Evolutionary conservation across 2,113 vertebrate species (phyloP).

Genomic region (Myotis yumanensis): DNA sequence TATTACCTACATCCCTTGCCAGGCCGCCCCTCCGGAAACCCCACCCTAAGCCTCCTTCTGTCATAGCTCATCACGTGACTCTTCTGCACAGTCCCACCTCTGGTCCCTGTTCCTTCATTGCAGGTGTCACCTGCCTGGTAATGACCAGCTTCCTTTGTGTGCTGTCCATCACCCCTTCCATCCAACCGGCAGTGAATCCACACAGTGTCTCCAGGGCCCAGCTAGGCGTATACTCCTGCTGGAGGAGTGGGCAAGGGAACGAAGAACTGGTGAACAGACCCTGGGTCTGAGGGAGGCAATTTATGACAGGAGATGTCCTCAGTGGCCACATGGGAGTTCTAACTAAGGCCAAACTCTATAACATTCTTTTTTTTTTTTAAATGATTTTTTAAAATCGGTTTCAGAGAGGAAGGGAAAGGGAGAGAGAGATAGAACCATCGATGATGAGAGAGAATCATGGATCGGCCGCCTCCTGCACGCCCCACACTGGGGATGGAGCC

Average conservation of each 20-base stretch:
- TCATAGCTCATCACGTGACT: neutral
- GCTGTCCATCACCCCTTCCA: neutral
- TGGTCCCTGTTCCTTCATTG: neutral
- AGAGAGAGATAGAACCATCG: too few relatives aligned
- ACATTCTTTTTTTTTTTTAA: too few relatives aligned
- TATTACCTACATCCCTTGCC: neutral
- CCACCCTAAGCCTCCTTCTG: neutral
- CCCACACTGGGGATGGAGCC: too few relatives aligned
- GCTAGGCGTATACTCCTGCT: too few relatives aligned
- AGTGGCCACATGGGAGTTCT: neutral
- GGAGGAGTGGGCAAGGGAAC: neutral
- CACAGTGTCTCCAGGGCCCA: neutral
- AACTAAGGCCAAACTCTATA: neutral
- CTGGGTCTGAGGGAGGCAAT: neutral
- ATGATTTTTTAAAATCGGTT: too few relatives aligned
- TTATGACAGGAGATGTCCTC: neutral
- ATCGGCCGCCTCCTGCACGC: too few relatives aligned
- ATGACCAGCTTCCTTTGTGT: neutral
- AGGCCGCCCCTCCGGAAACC: neutral
- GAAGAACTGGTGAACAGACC: neutral
- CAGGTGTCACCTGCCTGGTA: neutral
- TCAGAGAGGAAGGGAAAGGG: too few relatives aligned
- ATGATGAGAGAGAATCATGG: too few relatives aligned
- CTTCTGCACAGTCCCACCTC: rapidly evolving
- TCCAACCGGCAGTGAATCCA: neutral